Base-by-base conservation (phyloP, 2,797 vertebrate species). In the Allobates femoralis region DNA sequence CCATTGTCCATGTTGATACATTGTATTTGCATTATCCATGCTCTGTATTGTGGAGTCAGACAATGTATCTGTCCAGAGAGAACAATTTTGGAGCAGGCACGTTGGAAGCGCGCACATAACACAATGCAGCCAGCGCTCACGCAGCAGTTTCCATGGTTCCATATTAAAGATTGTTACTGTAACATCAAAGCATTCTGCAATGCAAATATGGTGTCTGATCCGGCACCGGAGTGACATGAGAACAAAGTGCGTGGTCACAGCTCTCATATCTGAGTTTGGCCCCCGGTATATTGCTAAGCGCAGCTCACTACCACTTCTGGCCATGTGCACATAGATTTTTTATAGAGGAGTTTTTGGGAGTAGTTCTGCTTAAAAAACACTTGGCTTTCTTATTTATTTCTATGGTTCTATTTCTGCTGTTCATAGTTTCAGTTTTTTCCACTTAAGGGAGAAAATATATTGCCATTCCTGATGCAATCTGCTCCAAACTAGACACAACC, bases 101-200 rank as follows among this genome's bases (percentile, higher is more conserved):
- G n/a, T 32, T 66, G 41, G 74, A 80, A 75, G 46, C 82, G 50
- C 23, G 5, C n/a, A 30, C 64, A 80, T 58, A 58, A 71, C 82
- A 84, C 46, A 84, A 84, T 74, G 41, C 75, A 80, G 73, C 75
- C 37, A 75, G n/a, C 23, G 30, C 37, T 67, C 28, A 50, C 62
- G 58, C 30, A 78, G 37, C 74, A 50, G 79, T 85, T 85, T 55
- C 84, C 83, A 83, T 85, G 64, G 79, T 75, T 53, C 37, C 84
- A 75, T 73, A 84, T 79, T 88, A 75, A 55, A 62, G 76, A 64
- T 53, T 66, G 58, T 79, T 75, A 73, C 75, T 74, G 37, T 64
- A 67, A 84, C 55, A 30, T 74, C 21, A 55, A 58, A 30, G 50
- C 81, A 30, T 81, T 84, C 85, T 86, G 75, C 46, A 74, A 46